Conservation (phyloP, 2,888 invertebrate genomes). For the Anoplius nigerrimus region DNA sequence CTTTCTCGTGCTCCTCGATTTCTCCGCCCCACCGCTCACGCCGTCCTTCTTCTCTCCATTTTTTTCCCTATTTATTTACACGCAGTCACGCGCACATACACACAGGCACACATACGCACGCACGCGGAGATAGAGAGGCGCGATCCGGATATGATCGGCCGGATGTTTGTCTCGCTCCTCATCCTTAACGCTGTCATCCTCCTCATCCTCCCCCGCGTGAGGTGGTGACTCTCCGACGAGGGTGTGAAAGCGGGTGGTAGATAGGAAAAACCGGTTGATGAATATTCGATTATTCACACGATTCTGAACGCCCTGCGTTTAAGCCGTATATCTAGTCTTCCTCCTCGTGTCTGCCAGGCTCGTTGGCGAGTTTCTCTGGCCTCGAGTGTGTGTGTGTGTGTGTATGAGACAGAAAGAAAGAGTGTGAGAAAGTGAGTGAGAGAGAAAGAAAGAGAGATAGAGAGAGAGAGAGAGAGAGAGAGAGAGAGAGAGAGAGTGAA, state of each 20-base stretch:
- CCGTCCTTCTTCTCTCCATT: neutral
- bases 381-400: too few relatives aligned
- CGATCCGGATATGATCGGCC: neutral
- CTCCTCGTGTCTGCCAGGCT: too few relatives aligned
- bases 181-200: constrained; percentile 1
- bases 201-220: constrained; percentile 11
- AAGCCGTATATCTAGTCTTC: too few relatives aligned
- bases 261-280: too few relatives aligned
- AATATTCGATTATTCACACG: too few relatives aligned
- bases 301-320: too few relatives aligned
- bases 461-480: constrained; percentile 22
- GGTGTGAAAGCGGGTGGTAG: too few relatives aligned
- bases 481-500: constrained; percentile 31
- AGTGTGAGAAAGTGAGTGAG: neutral
- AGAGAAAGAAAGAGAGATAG: constrained; percentile 17
- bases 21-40: neutral
- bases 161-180: neutral
- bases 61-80: neutral
- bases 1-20: constrained; percentile 15
- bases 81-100: neutral
- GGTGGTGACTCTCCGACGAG: too few relatives aligned
- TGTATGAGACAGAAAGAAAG: too few relatives aligned
- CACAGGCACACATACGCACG: too few relatives aligned
- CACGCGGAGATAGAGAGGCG: too few relatives aligned
- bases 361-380: too few relatives aligned